Percentiles rank a stretch among this genome's conserved stretches.
Evolutionary conservation across 2,797 vertebrate species (phyloP).

Genomic region (Arrhamphus sclerolepis): DNA sequence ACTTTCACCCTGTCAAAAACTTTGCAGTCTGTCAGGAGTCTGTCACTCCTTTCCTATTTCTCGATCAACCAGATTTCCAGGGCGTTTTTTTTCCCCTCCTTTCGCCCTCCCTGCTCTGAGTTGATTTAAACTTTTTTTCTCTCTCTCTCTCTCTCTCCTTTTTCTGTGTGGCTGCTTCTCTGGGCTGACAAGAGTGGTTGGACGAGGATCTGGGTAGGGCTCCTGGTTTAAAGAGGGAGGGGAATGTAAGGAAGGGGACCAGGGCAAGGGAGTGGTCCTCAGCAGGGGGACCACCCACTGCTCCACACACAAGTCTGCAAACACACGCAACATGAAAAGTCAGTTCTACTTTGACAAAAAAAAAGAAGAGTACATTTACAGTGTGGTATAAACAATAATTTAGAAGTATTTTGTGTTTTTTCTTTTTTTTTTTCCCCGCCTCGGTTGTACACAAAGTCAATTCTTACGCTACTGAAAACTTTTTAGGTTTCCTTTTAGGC

Average conservation of each 20-base stretch:
- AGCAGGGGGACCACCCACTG: conserved; percentile 74
- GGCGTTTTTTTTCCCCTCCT: conserved; percentile 67
- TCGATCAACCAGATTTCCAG: conserved; percentile 71
- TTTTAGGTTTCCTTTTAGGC: conserved; percentile 8
- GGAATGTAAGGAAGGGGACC: conserved; percentile 66
- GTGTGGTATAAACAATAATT: background rate
- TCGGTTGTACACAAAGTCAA: background rate
- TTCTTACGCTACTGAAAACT: background rate
- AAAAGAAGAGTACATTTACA: background rate
- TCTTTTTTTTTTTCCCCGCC: no score
- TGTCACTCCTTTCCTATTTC: conserved; percentile 69
- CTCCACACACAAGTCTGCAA: conserved; percentile 38
- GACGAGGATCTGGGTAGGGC: conserved; percentile 69
- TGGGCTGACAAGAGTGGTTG: conserved; percentile 81
- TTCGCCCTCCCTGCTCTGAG: conserved; percentile 55
- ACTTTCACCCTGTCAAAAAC: conserved; percentile 61
- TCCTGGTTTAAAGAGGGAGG: conserved; percentile 78
- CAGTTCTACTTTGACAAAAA: conserved; percentile 12
- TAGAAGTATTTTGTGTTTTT: background rate
- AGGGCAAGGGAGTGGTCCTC: conserved; percentile 78
- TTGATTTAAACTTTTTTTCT: conserved; percentile 66
- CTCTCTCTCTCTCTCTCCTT: conserved; percentile 8
- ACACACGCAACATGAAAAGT: conserved; percentile 43
- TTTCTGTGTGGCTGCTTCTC: conserved; percentile 73
- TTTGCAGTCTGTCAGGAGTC: conserved; percentile 61